Percentiles rank a stretch among this genome's conserved stretches.
These are phyloP conservation scores for Psococerastis gibbosa DNA, from an alignment of 2,888 invertebrate genomes.

Conservation along the genomic window DNA sequence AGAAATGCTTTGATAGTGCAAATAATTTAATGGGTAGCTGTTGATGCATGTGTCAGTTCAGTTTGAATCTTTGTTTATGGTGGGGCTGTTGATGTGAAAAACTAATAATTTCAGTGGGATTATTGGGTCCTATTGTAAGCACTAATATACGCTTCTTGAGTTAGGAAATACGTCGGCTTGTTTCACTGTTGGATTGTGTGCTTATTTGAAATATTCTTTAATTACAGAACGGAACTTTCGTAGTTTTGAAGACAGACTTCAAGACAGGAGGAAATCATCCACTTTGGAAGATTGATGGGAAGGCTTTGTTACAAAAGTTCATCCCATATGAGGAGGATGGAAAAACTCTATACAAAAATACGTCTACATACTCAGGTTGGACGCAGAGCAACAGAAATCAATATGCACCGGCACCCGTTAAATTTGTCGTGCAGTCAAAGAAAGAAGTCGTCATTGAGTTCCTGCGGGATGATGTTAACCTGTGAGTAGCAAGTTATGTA, in stretches of 20 bases:
- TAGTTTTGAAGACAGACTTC: slow-evolving; percentile 41
- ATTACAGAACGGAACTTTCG: slow-evolving; percentile 42
- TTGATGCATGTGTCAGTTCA: too few relatives aligned
- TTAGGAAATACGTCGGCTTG: too few relatives aligned
- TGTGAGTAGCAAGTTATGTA: slow-evolving; percentile 17
- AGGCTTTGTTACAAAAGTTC: slow-evolving; percentile 45
- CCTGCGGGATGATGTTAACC: slow-evolving; percentile 22
- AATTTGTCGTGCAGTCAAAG: slow-evolving; percentile 29
- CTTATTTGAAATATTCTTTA: too few relatives aligned
- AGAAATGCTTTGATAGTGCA: too few relatives aligned
- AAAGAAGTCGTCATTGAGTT: slow-evolving; percentile 31
- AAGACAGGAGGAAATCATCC: slow-evolving; percentile 40
- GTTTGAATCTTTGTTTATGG: too few relatives aligned
- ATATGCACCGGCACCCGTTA: slow-evolving; percentile 36
- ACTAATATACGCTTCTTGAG: too few relatives aligned
- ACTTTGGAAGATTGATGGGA: slow-evolving; percentile 50
- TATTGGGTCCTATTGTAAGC: too few relatives aligned
- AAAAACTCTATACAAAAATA: slow-evolving; percentile 36
- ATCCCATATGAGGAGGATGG: slow-evolving; percentile 40
- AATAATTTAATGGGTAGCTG: too few relatives aligned
- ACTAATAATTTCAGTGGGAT: too few relatives aligned
- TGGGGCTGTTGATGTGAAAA: too few relatives aligned
- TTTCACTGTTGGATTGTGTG: too few relatives aligned
- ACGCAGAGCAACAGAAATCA: slow-evolving; percentile 37
- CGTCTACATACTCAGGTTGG: slow-evolving; percentile 44